These are phyloP conservation scores for Montipora sp. DNA, from an alignment of 64 coral and sea anemone species.

Conservation along the genomic window DNA sequence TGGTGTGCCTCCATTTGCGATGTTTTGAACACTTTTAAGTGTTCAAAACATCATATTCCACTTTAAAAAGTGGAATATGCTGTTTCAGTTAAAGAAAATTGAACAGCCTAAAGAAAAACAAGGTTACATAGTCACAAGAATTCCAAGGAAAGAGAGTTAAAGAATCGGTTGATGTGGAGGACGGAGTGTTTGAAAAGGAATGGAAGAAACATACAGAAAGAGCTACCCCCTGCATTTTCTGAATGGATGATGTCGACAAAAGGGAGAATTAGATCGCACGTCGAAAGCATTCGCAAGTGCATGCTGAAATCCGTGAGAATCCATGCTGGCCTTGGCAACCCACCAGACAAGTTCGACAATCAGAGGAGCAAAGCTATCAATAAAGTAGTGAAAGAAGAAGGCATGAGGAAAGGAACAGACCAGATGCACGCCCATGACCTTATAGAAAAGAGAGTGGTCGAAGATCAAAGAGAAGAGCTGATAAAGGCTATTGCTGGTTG, in stretches of 20 bases:
- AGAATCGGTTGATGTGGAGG: slow-evolving; percentile 27
- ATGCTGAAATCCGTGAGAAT: slow-evolving; percentile 55
- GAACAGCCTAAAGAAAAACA: background rate
- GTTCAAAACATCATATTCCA: too few relatives aligned
- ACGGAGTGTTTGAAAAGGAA: background rate
- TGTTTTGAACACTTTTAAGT: slow-evolving; percentile 66
- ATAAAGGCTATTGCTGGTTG: slow-evolving; percentile 49
- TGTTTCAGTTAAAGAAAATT: too few relatives aligned
- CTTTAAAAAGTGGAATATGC: too few relatives aligned
- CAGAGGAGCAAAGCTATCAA: slow-evolving; percentile 59
- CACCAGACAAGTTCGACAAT: slow-evolving; percentile 67
- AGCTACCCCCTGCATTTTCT: background rate
- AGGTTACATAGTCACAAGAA: slow-evolving; percentile 51
- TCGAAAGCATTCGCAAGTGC: slow-evolving; percentile 13
- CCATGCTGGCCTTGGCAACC: slow-evolving; percentile 54
- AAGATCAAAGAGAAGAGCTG: slow-evolving; percentile 65
- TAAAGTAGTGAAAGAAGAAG: slow-evolving; percentile 68
- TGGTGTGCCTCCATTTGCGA: slow-evolving; percentile 1
- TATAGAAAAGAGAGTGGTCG: slow-evolving; percentile 59
- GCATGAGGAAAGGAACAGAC: slow-evolving; percentile 1
- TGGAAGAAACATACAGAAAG: background rate
- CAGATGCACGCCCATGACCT: slow-evolving; percentile 40
- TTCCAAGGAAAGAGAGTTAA: slow-evolving; percentile 31
- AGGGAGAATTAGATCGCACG: slow-evolving; percentile 19
- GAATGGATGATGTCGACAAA: slow-evolving; percentile 34